Evolutionary conservation across 1,140 invertebrate genomes (phyloP).

Genomic region (Nephila pilipes): DNA sequence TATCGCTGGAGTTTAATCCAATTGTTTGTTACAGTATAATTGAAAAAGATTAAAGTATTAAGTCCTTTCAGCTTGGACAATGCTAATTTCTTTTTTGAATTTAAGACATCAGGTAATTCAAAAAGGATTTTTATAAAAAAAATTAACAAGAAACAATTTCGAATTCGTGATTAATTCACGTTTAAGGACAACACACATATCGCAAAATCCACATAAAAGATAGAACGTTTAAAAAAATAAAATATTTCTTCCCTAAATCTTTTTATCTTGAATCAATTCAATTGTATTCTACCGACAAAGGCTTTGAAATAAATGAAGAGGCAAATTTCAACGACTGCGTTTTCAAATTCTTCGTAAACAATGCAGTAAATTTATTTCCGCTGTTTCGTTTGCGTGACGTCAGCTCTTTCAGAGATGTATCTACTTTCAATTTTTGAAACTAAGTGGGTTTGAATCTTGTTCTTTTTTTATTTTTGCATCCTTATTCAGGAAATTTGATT

Average conservation of each 20-base stretch:
- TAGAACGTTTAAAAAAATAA: background rate
- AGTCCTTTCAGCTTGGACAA: background rate
- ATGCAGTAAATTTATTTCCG: constrained; percentile 30
- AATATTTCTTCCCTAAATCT: constrained; percentile 26
- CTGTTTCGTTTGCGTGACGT: background rate
- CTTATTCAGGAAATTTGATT: background rate
- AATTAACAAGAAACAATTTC: background rate
- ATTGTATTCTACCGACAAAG: background rate
- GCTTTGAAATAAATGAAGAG: constrained; percentile 55
- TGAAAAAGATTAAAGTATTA: background rate
- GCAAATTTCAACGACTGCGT: constrained; percentile 35
- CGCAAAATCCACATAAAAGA: background rate
- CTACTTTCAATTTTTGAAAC: constrained; percentile 12
- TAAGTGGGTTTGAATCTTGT: constrained; percentile 5
- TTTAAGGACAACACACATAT: background rate
- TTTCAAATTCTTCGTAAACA: constrained; percentile 40
- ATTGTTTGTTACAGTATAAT: background rate
- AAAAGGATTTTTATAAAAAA: background rate
- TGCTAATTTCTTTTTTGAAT: background rate
- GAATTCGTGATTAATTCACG: background rate
- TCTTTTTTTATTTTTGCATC: background rate
- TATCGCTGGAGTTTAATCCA: background rate
- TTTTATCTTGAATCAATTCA: constrained; percentile 47
- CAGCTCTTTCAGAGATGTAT: background rate
- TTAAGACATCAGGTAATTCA: background rate